Conservation (phyloP, 2,113 vertebrate species). For the Ornithorhynchus anatinus region DNA sequence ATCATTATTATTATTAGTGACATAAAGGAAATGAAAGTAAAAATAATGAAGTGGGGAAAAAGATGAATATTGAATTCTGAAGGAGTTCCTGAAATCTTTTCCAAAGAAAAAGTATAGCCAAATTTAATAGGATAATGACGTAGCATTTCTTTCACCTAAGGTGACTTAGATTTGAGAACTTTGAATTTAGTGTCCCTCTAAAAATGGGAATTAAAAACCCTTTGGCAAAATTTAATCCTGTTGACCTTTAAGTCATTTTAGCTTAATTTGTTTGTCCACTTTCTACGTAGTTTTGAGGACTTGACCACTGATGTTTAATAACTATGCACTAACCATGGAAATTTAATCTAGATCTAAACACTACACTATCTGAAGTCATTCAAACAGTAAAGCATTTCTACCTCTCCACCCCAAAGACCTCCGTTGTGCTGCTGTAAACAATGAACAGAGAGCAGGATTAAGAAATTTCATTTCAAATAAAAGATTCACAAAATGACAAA, state of each 20-base stretch:
- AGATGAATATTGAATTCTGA: too few relatives aligned
- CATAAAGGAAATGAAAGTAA: too few relatives aligned
- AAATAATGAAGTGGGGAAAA: too few relatives aligned
- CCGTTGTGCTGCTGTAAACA: slow-evolving; percentile 88
- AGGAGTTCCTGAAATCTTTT: too few relatives aligned
- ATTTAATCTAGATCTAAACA: slow-evolving; percentile 61
- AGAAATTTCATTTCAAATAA: slow-evolving; percentile 55
- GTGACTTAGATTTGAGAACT: too few relatives aligned
- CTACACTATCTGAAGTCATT: slow-evolving; percentile 82
- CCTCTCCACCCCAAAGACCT: slow-evolving; percentile 94
- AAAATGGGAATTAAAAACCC: neutral
- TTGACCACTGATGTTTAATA: slow-evolving; percentile 73
- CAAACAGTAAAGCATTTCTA: slow-evolving; percentile 84
- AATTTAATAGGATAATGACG: too few relatives aligned
- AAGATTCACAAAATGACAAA: slow-evolving; percentile 59
- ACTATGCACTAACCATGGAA: slow-evolving; percentile 43
- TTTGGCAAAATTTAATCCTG: slow-evolving; percentile 50
- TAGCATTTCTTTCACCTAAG: too few relatives aligned
- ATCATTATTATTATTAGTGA: too few relatives aligned
- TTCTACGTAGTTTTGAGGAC: slow-evolving; percentile 57
- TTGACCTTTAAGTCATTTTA: slow-evolving; percentile 59
- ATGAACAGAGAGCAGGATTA: slow-evolving; percentile 80
- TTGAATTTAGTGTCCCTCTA: too few relatives aligned
- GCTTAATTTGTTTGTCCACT: slow-evolving; percentile 44
- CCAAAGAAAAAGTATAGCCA: too few relatives aligned